These are phyloP conservation scores for Dipus sagitta DNA, from an alignment of 2,797 vertebrate genomes.

Conservation along the genomic window DNA sequence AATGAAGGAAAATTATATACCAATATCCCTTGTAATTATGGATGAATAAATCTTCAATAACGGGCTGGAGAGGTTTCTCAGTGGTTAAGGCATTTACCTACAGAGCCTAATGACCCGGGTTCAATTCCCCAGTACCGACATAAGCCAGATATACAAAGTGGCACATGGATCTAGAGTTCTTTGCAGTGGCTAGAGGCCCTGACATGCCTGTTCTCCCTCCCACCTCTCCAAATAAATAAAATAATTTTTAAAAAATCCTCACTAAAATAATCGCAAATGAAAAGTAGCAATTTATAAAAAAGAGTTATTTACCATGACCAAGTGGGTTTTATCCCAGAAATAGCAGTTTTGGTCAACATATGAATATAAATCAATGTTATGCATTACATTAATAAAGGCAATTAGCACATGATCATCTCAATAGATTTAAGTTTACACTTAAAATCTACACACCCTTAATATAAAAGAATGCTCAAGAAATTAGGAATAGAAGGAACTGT, in stretches of 20 bases:
- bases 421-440: not conserved
- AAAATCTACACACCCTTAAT: conserved; percentile 29
- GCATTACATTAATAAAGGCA: not conserved
- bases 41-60: conserved; percentile 22
- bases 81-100: no score
- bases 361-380: not conserved
- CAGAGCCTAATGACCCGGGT: no score
- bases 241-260: no score
- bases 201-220: no score
- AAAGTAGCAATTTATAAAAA: conserved; percentile 32
- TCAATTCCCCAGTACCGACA: no score
- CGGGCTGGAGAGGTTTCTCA: no score
- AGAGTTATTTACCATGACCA: not conserved
- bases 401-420: no score
- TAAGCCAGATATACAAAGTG: no score
- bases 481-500: conserved; percentile 15
- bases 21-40: conserved; percentile 17
- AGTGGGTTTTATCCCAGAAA: not conserved
- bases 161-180: no score
- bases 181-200: no score
- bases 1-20: not conserved
- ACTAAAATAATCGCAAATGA: not conserved
- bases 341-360: not conserved
- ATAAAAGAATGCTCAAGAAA: not conserved
- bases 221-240: no score